Conservation (phyloP, 2,888 invertebrate genomes). For the Sipha maydis region DNA sequence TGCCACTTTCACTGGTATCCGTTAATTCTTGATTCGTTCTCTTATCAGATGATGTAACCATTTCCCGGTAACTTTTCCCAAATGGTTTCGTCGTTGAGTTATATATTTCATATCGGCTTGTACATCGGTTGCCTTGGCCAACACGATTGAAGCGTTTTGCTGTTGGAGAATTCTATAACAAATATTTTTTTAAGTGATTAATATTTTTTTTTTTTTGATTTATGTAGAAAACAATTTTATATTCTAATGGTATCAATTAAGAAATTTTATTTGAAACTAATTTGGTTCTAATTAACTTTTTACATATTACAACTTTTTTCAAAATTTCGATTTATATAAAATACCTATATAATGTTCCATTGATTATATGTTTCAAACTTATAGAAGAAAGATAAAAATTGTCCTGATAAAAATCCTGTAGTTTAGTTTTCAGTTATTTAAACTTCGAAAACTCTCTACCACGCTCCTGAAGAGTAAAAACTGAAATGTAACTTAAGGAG, state of each 20-base stretch:
- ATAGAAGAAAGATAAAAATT: not conserved
- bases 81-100: conserved; percentile 63
- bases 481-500: not conserved
- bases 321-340: not conserved
- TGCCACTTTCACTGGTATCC: conserved; percentile 66
- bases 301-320: not conserved
- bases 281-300: not conserved
- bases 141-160: conserved; percentile 43
- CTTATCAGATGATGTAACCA: conserved; percentile 37
- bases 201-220: not conserved
- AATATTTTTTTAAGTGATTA: not conserved
- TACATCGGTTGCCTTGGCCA: conserved; percentile 50
- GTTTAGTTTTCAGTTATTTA: not conserved
- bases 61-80: conserved; percentile 63
- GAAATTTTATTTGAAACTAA: no score
- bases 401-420: no score
- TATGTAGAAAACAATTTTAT: not conserved
- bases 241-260: not conserved
- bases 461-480: not conserved
- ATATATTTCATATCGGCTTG: conserved; percentile 64
- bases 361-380: not conserved
- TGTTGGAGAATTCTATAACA: conserved; percentile 33
- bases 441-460: not conserved
- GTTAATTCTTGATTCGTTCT: conserved; percentile 65
- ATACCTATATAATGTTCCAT: not conserved